Percentiles rank a stretch among this genome's conserved stretches.
Evolutionary conservation across 1,140 invertebrate genomes (phyloP).

Genomic region (Aphidius ervi): DNA sequence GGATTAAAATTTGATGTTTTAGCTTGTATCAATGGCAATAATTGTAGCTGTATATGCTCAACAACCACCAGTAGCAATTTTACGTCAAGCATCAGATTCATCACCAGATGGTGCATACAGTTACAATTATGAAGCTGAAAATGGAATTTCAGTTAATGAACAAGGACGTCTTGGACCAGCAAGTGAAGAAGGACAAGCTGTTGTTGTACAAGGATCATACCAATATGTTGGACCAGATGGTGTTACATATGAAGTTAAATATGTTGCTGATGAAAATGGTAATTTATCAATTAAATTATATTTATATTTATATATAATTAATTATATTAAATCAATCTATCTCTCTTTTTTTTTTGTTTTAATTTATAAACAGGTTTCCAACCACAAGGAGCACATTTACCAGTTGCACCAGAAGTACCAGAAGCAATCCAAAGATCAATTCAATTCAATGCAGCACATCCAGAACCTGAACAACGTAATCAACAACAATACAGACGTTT

Average conservation of each 20-base stretch:
- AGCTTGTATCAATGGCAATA: slow-evolving; percentile 38
- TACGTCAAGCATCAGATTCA: slow-evolving; percentile 41
- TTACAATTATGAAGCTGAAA: slow-evolving; percentile 60
- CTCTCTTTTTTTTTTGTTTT: no score
- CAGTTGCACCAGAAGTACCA: slow-evolving; percentile 50
- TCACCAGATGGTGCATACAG: slow-evolving; percentile 44
- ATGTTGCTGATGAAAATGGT: slow-evolving; percentile 58
- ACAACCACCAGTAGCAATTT: slow-evolving; percentile 30
- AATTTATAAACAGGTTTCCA: slow-evolving; percentile 40
- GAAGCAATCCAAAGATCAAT: slow-evolving; percentile 48
- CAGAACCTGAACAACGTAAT: slow-evolving; percentile 22
- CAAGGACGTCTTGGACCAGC: slow-evolving; percentile 51
- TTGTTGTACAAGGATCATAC: slow-evolving; percentile 51
- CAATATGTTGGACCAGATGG: slow-evolving; percentile 59
- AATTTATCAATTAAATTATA: no score
- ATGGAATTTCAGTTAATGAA: slow-evolving; percentile 59
- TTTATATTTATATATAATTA: no score
- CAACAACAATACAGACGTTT: not conserved
- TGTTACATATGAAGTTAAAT: slow-evolving; percentile 49
- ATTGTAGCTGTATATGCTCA: slow-evolving; percentile 29
- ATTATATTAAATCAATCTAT: no score
- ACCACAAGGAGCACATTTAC: slow-evolving; percentile 55
- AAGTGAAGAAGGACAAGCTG: slow-evolving; percentile 51
- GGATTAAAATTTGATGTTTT: not conserved
- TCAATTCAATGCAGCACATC: slow-evolving; percentile 45